phyloP scores from a whole-genome alignment of 1,140 invertebrate species.

The Gonatopus flavifemur region DNA sequence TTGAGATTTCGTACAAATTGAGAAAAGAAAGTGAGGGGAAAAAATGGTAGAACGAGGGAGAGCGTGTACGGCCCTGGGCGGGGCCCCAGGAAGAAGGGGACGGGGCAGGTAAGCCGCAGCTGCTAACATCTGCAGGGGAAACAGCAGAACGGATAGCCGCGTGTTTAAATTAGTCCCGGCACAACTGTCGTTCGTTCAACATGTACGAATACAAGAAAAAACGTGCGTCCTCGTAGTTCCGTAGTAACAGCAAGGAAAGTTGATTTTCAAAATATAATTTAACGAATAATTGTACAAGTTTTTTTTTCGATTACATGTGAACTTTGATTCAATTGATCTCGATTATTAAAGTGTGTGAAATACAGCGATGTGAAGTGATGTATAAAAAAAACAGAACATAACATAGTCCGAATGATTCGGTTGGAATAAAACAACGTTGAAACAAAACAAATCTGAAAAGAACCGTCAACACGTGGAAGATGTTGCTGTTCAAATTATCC shows the following conservation, averaged over 20 bases:
- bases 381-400: not conserved
- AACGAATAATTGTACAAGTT: not conserved
- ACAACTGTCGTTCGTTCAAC: constrained; percentile 54
- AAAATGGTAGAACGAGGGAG: not conserved
- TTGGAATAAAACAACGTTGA: not conserved
- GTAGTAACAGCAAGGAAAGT: not conserved
- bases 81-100: constrained; percentile 19
- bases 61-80: constrained; percentile 11
- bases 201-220: too few species aligned
- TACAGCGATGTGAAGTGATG: not conserved
- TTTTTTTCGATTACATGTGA: not conserved
- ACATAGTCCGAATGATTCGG: not conserved
- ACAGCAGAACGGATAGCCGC: constrained; percentile 50
- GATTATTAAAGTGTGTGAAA: too few species aligned
- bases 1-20: not conserved
- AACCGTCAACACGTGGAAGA: constrained; percentile 24
- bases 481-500: constrained; percentile 36
- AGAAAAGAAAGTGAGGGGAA: not conserved
- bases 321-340: not conserved
- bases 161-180: constrained; percentile 58
- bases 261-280: not conserved
- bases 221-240: not conserved
- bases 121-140: constrained; percentile 39
- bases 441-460: not conserved
- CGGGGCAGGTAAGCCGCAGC: constrained; percentile 53